A percentile compares a stretch with the other conserved stretches of the same genome.
phyloP scores from a whole-genome alignment of 2,113 vertebrate species.

The Puntigrus tetrazona region DNA sequence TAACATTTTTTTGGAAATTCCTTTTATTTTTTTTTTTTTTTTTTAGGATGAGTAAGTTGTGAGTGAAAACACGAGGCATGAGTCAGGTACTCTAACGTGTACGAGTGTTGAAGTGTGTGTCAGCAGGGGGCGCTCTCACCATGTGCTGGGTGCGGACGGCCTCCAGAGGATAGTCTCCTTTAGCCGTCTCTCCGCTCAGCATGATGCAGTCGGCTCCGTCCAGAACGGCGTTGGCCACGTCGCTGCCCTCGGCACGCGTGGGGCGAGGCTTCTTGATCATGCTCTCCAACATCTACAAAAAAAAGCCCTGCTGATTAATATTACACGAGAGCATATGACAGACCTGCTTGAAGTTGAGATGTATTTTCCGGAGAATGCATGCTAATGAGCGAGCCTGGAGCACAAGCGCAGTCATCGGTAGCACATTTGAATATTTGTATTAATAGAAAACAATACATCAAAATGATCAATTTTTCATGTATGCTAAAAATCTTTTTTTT shows the following conservation, averaged over 20 bases:
- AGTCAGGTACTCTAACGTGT: neutral
- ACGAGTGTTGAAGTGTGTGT: neutral
- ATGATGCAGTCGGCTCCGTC: constrained; percentile 98
- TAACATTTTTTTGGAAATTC: neutral
- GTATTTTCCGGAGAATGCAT: neutral
- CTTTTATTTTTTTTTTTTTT: neutral
- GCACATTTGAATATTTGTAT: no score
- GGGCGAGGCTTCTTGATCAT: constrained; percentile 99
- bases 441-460: no score
- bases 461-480: no score
- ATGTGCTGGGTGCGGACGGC: constrained; percentile 97
- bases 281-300: constrained; percentile 99
- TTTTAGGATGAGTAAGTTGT: neutral
- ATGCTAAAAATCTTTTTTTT: no score
- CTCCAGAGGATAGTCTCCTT: constrained; percentile 98
- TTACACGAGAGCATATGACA: neutral
- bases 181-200: constrained; percentile 95
- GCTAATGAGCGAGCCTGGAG: no score
- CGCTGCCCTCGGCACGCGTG: constrained; percentile 94
- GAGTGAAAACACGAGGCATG: neutral
- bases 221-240: constrained; percentile 94
- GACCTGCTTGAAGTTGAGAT: no score
- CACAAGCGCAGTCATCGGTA: no score
- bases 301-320: no score
- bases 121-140: constrained; percentile 75